Percentiles rank a stretch among this genome's conserved stretches.
These are phyloP conservation scores for Dynastes maya DNA, from an alignment of 2,888 invertebrate genomes.

Conservation along the genomic window DNA sequence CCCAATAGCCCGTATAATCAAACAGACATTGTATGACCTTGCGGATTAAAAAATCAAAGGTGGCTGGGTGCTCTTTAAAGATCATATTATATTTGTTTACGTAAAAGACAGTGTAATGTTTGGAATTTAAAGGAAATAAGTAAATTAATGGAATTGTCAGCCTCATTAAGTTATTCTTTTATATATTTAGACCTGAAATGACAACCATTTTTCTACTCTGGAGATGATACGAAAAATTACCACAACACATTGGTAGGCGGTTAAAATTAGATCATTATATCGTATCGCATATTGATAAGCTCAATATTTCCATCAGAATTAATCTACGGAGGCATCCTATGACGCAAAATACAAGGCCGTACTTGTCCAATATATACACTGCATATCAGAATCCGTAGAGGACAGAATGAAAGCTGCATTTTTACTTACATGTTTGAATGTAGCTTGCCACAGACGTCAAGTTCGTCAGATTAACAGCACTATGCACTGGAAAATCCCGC, in stretches of 20 bases:
- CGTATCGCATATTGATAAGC: constrained; percentile 12
- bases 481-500: constrained; percentile 62
- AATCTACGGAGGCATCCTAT: not conserved
- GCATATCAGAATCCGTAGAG: too few relatives aligned
- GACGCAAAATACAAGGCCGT: constrained; percentile 49
- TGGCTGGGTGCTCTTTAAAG: not conserved
- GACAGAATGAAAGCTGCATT: too few relatives aligned
- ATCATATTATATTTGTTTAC: too few relatives aligned
- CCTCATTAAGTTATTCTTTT: too few relatives aligned
- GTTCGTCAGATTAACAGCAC: constrained; percentile 60
- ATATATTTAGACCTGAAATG: not conserved
- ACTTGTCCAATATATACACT: constrained; percentile 2
- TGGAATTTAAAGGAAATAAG: not conserved
- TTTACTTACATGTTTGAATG: constrained; percentile 65
- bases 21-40: not conserved
- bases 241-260: not conserved
- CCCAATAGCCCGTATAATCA: constrained; percentile 1
- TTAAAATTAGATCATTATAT: constrained; percentile 30
- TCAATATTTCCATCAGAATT: not conserved
- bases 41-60: constrained; percentile 10
- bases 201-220: not conserved
- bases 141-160: too few relatives aligned
- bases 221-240: not conserved
- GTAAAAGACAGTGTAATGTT: too few relatives aligned
- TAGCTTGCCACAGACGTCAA: constrained; percentile 63